These are phyloP conservation scores for Caranx ignobilis DNA, from an alignment of 2,113 vertebrate genomes.

Conservation along the genomic window DNA sequence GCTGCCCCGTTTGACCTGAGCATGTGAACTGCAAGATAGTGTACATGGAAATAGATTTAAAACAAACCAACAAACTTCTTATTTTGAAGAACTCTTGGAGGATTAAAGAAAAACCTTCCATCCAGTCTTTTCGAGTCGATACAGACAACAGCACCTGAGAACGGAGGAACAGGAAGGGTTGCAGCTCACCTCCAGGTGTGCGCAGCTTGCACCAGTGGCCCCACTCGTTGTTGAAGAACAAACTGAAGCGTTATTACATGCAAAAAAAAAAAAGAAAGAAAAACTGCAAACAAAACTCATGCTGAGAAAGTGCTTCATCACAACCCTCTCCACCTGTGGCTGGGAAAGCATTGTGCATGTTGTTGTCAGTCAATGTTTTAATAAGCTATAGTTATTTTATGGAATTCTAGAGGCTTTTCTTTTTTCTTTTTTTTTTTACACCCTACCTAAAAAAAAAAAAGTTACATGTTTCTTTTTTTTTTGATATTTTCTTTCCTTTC, in stretches of 20 bases:
- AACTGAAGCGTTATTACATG: constrained; percentile 49
- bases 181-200: constrained; percentile 10
- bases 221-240: constrained; percentile 24
- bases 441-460: constrained; percentile 61
- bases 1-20: constrained; percentile 48
- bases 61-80: constrained; percentile 26
- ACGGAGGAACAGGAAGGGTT: constrained; percentile 26
- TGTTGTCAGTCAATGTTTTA: constrained; percentile 75
- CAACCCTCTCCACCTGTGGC: constrained; percentile 50
- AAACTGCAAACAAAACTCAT: constrained; percentile 52
- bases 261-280: neutral
- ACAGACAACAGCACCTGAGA: constrained; percentile 28
- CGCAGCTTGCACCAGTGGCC: constrained; percentile 41
- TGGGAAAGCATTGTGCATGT: constrained; percentile 79
- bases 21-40: constrained; percentile 61
- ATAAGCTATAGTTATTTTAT: constrained; percentile 81
- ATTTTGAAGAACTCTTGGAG: constrained; percentile 50
- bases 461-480: constrained; percentile 55
- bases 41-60: constrained; percentile 47
- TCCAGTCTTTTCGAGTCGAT: constrained; percentile 28
- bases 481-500: constrained; percentile 60
- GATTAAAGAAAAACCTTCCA: constrained; percentile 26
- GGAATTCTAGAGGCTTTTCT: constrained; percentile 56
- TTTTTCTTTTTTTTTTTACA: constrained; percentile 62
- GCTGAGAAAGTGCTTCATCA: constrained; percentile 48